Percentiles rank a stretch among this genome's conserved stretches.
Evolutionary conservation across 2,888 invertebrate genomes (phyloP).

Genomic region (Anorthoa munda): DNA sequence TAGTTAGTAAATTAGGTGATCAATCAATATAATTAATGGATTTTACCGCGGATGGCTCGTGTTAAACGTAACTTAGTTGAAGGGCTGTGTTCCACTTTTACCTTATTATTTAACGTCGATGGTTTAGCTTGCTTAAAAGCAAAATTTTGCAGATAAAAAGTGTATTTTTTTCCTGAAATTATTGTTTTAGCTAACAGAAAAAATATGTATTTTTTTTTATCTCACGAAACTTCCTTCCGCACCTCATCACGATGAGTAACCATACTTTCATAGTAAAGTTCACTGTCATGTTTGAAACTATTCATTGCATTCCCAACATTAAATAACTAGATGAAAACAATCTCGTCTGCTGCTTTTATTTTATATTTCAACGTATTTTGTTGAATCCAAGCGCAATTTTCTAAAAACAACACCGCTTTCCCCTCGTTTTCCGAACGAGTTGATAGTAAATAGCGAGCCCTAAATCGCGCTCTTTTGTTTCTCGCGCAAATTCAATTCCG

Average conservation of each 20-base stretch:
- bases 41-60: conserved; percentile 10
- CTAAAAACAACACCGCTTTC: conserved; percentile 32
- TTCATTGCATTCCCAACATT: neutral
- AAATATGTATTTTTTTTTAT: no score
- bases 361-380: conserved; percentile 4
- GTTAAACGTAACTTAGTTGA: conserved; percentile 28
- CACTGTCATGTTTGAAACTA: neutral
- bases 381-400: conserved; percentile 11
- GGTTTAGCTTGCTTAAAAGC: neutral
- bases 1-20: conserved; percentile 51
- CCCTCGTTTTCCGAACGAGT: conserved; percentile 43
- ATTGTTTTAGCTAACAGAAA: no score
- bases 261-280: neutral
- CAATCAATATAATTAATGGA: conserved; percentile 60
- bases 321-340: neutral
- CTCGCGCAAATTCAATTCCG: conserved; percentile 64
- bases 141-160: neutral
- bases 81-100: neutral
- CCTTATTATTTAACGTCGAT: neutral
- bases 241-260: neutral
- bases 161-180: neutral
- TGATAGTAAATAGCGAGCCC: conserved; percentile 59
- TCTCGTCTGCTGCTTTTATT: neutral
- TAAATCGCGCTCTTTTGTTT: conserved; percentile 63
- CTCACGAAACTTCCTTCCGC: no score